phyloP scores from a whole-genome alignment of 1,140 invertebrate genomes.

The Pseudomyrmex cubaensis region DNA sequence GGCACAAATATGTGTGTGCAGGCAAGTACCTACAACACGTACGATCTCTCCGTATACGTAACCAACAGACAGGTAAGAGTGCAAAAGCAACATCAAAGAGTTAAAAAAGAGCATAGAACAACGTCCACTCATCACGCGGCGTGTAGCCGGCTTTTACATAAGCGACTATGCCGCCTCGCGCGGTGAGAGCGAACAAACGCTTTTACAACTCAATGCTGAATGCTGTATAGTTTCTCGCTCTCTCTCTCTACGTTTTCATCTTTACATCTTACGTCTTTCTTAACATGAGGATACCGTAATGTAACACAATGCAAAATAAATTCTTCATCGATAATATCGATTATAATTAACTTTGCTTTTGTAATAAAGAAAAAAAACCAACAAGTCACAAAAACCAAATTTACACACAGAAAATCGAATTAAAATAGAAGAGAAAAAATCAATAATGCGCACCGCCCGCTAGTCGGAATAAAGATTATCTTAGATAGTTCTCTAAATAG shows the following conservation, averaged over 20 bases:
- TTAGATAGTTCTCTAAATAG: conserved; percentile 80
- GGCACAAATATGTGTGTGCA: conserved; percentile 27
- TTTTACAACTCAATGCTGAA: conserved; percentile 85
- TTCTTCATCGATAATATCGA: neutral
- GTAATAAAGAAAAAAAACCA: neutral
- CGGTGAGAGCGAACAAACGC: conserved; percentile 83
- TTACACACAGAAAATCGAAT: neutral
- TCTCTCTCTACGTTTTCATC: conserved; percentile 56
- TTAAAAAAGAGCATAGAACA: conserved; percentile 83
- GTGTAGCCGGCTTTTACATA: conserved; percentile 85
- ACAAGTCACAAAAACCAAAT: conserved; percentile 34
- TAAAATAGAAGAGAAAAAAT: conserved; percentile 56
- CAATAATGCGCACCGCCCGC: conserved; percentile 36
- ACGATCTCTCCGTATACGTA: conserved; percentile 65
- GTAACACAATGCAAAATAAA: neutral
- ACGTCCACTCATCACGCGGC: conserved; percentile 85
- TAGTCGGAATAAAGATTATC: conserved; percentile 70
- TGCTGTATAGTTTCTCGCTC: conserved; percentile 73
- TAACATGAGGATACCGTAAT: neutral
- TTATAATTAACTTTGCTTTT: too few species aligned
- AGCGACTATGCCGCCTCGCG: conserved; percentile 83
- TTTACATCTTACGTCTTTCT: conserved; percentile 29
- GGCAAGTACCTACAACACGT: conserved; percentile 69
- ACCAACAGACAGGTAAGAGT: conserved; percentile 70
- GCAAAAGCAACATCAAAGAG: conserved; percentile 79